phyloP scores from a whole-genome alignment of 1,140 invertebrate species.

The Ericerus pela region DNA sequence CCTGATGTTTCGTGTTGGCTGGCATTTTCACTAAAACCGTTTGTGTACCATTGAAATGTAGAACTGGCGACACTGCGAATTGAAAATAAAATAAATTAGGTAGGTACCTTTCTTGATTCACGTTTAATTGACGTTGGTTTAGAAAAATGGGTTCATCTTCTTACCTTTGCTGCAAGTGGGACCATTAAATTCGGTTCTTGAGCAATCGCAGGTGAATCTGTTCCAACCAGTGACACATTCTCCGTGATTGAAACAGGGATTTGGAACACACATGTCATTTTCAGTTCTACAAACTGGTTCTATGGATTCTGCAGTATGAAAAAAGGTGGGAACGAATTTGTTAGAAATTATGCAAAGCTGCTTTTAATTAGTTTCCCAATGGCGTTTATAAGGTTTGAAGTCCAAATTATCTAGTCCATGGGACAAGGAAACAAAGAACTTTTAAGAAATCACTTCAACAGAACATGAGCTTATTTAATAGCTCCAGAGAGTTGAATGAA shows the following conservation, averaged over 20 bases:
- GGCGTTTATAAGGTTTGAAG: neutral
- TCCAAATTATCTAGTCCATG: neutral
- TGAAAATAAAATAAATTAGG: conserved; percentile 2
- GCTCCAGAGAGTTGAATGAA: no score
- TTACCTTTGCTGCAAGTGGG: conserved; percentile 79
- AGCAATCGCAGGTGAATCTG: conserved; percentile 89
- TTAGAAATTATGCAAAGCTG: no score
- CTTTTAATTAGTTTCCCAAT: neutral
- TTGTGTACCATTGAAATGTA: conserved; percentile 78
- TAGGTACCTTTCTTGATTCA: neutral
- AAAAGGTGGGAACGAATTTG: neutral
- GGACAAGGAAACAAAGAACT: neutral
- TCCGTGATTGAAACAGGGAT: conserved; percentile 76
- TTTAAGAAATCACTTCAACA: neutral
- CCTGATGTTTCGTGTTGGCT: conserved; percentile 69
- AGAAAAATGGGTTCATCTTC: neutral
- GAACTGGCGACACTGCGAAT: conserved; percentile 60
- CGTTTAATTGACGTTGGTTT: neutral
- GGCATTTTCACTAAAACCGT: conserved; percentile 65
- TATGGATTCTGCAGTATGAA: conserved; percentile 10
- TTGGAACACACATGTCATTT: neutral
- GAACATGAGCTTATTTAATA: no score
- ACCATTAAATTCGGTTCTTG: conserved; percentile 73
- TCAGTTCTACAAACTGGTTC: conserved; percentile 8
- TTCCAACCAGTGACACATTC: conserved; percentile 90